A percentile compares a stretch with the other conserved stretches of the same genome.
These are phyloP conservation scores for Mnemiopsis leidyi DNA, from an alignment of 37 sponge, comb jelly and placozoan genomes.

Conservation along the genomic window DNA sequence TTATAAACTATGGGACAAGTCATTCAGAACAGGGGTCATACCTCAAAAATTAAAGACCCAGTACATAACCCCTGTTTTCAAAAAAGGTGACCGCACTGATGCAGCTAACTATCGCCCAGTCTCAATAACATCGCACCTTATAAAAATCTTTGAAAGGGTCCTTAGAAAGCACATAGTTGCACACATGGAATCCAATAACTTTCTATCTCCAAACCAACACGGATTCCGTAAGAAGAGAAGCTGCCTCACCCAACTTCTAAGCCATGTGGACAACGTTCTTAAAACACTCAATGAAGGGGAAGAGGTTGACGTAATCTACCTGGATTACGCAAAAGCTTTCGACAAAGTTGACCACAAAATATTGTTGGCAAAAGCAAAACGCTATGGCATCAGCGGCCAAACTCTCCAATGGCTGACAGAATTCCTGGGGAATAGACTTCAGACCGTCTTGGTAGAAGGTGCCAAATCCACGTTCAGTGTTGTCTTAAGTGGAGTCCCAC, in stretches of 20 bases:
- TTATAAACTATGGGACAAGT: neutral
- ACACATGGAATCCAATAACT: neutral
- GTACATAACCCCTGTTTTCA: neutral
- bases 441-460: constrained; percentile 8
- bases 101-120: constrained; percentile 34
- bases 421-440: neutral
- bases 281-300: neutral
- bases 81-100: neutral
- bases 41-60: neutral
- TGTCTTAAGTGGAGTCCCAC: constrained; percentile 31
- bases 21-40: neutral
- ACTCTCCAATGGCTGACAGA: neutral
- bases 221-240: constrained; percentile 31
- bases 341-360: constrained; percentile 13
- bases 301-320: constrained; percentile 3
- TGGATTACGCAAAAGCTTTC: neutral
- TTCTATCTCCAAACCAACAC: neutral
- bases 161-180: constrained; percentile 13
- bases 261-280: constrained; percentile 1
- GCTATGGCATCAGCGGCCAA: neutral
- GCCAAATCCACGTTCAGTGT: neutral
- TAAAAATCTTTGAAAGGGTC: neutral
- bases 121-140: neutral
- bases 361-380: neutral
- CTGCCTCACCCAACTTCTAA: constrained; percentile 22